phyloP scores from a whole-genome alignment of 2,797 vertebrate genomes.

The Rhinogobio ventralis region DNA sequence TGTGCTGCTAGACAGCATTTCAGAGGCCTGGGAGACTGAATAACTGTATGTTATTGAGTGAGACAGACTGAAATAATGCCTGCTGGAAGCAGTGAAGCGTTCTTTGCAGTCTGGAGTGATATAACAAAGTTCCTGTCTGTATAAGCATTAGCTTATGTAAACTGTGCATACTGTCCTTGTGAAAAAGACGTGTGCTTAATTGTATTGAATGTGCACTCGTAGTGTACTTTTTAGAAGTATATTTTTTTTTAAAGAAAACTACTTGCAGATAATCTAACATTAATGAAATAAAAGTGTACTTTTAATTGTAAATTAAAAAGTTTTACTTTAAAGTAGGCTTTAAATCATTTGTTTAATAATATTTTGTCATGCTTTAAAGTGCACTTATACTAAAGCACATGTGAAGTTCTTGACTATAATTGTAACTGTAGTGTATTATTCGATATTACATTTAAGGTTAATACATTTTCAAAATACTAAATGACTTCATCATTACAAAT shows the following conservation, averaged over 20 bases:
- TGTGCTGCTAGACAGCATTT: slow-evolving; percentile 40
- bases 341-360: background rate
- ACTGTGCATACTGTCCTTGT: slow-evolving; percentile 1
- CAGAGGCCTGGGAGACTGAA: slow-evolving; percentile 50
- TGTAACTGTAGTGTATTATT: background rate
- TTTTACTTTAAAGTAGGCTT: background rate
- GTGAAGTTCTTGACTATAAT: background rate
- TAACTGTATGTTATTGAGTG: slow-evolving; percentile 64
- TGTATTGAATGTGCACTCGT: background rate
- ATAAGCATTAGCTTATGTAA: background rate
- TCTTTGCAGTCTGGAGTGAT: slow-evolving; percentile 15
- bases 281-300: background rate
- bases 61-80: slow-evolving; percentile 66
- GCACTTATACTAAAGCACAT: background rate
- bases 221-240: background rate
- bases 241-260: too few relatives aligned
- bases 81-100: slow-evolving; percentile 66
- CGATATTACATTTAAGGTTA: background rate
- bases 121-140: slow-evolving; percentile 3
- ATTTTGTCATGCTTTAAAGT: background rate
- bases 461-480: background rate
- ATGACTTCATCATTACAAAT: too few relatives aligned
- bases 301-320: too few relatives aligned
- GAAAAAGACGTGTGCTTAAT: background rate
- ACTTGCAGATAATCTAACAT: background rate